These are phyloP conservation scores for Conus betulinus DNA, from an alignment of 1,140 invertebrate species.

Conservation along the genomic window DNA sequence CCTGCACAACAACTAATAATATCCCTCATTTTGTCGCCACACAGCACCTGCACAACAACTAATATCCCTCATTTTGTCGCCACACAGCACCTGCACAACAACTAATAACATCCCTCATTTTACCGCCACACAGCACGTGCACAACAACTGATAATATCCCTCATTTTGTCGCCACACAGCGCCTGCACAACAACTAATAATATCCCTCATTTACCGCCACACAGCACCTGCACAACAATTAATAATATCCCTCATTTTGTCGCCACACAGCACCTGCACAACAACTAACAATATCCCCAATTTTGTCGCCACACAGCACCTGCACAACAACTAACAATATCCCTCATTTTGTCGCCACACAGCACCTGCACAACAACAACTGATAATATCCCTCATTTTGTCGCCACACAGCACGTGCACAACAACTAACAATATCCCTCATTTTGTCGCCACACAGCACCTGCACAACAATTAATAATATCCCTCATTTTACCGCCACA, in stretches of 20 bases:
- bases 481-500: too few relatives aligned
- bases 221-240: too few relatives aligned
- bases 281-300: too few relatives aligned
- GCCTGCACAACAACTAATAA: too few relatives aligned
- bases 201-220: too few relatives aligned
- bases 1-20: too few relatives aligned
- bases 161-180: not conserved
- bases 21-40: not conserved
- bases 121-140: too few relatives aligned
- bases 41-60: constrained; percentile 64
- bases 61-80: too few relatives aligned
- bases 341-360: not conserved
- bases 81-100: constrained; percentile 62
- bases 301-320: constrained; percentile 48
- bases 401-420: too few relatives aligned
- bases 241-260: not conserved
- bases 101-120: not conserved
- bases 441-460: not conserved
- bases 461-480: too few relatives aligned
- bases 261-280: too few relatives aligned
- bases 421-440: not conserved
- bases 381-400: not conserved
- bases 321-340: not conserved
- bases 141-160: not conserved
- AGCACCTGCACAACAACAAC: not conserved